A percentile compares a stretch with the other conserved stretches of the same genome.
Evolutionary conservation across 1,140 invertebrate species (phyloP).

Genomic region (Brachionus rubens): DNA sequence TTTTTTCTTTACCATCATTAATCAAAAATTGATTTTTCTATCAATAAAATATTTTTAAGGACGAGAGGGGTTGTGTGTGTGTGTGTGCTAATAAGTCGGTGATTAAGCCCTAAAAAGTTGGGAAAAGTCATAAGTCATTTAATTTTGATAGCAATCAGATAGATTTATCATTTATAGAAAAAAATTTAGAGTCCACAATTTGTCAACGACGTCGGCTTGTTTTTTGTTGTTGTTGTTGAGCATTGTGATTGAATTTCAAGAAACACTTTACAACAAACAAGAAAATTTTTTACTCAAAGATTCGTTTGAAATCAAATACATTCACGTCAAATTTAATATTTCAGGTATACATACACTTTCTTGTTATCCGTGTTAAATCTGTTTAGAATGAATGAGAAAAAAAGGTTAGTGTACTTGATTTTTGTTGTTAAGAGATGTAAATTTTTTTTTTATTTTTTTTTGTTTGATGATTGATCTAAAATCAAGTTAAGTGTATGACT

Average conservation of each 20-base stretch:
- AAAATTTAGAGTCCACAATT: background rate
- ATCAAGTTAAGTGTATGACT: too few relatives aligned
- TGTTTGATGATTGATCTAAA: too few relatives aligned
- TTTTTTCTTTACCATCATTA: slow-evolving; percentile 16
- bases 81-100: slow-evolving; percentile 15
- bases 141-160: slow-evolving; percentile 33
- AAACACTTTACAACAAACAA: background rate
- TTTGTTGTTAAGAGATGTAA: too few relatives aligned
- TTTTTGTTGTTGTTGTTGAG: background rate
- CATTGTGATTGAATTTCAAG: slow-evolving; percentile 15
- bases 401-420: background rate
- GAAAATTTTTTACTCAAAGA: background rate
- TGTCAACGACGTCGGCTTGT: background rate
- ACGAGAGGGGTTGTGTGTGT: background rate
- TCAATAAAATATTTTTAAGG: too few relatives aligned
- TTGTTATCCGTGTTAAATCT: slow-evolving; percentile 22
- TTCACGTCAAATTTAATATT: slow-evolving; percentile 15
- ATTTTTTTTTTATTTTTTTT: background rate
- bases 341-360: background rate
- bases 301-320: background rate
- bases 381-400: background rate
- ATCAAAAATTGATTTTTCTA: slow-evolving; percentile 22
- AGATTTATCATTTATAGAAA: background rate
- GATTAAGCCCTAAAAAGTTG: background rate
- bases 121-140: slow-evolving; percentile 40